A percentile compares a stretch with the other conserved stretches of the same genome.
Evolutionary conservation across 2,797 vertebrate genomes (phyloP).

Genomic region (Pagetopsis macropterus): DNA sequence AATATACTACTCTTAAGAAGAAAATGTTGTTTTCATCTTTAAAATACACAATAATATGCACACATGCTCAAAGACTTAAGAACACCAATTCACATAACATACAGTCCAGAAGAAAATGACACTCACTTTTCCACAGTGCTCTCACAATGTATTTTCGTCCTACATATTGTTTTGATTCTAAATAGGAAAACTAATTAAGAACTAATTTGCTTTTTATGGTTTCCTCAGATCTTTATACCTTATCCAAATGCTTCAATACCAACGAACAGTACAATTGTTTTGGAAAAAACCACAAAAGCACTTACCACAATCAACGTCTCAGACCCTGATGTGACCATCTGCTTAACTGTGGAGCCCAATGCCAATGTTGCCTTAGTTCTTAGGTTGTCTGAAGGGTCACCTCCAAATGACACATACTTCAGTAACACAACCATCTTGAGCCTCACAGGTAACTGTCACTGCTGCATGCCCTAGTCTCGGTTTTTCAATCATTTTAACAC

Average conservation of each 20-base stretch:
- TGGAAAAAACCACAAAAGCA: constrained; percentile 45
- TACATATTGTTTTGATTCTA: neutral
- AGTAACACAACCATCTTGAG: constrained; percentile 53
- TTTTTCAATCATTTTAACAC: neutral
- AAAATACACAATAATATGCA: neutral
- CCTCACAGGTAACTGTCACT: constrained; percentile 62
- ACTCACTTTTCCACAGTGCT: neutral
- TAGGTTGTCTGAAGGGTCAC: constrained; percentile 44
- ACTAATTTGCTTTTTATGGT: constrained; percentile 13
- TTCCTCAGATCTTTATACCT: constrained; percentile 77
- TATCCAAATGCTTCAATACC: constrained; percentile 22
- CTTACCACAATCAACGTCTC: constrained; percentile 70
- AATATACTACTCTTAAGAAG: neutral
- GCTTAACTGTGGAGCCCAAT: constrained; percentile 68
- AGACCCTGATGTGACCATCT: constrained; percentile 69
- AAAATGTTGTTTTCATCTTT: neutral
- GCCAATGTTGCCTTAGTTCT: constrained; percentile 67
- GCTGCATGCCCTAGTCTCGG: neutral
- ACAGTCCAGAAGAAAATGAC: neutral
- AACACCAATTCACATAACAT: neutral
- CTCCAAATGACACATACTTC: constrained; percentile 40
- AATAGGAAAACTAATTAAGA: too few relatives aligned
- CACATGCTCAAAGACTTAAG: neutral
- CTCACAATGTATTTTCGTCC: neutral
- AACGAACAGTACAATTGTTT: neutral